Conservation (phyloP, 2,888 invertebrate species). For the Aspidiotus destructor region DNA sequence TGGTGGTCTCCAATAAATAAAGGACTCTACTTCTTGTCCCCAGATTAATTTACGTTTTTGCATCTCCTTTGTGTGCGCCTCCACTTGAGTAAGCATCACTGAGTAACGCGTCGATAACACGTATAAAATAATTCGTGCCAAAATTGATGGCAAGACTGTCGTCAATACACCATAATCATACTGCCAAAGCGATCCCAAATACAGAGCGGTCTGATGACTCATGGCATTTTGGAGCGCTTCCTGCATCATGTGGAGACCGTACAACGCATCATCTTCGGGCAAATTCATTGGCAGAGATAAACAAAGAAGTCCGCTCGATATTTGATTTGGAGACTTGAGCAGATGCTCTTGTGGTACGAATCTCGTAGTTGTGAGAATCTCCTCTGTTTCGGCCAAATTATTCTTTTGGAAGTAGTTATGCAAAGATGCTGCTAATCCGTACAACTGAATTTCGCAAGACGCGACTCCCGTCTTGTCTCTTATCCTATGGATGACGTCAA, state of each 20-base stretch:
- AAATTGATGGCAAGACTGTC: slow-evolving; percentile 51
- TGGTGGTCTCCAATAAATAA: slow-evolving; percentile 63
- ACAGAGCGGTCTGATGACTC: slow-evolving; percentile 47
- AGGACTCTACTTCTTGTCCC: slow-evolving; percentile 54
- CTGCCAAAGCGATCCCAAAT: slow-evolving; percentile 48
- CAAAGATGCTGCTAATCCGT: slow-evolving; percentile 54
- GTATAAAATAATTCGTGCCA: slow-evolving; percentile 51
- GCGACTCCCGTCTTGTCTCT: slow-evolving; percentile 52
- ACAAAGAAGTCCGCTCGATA: slow-evolving; percentile 54
- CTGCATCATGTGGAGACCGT: slow-evolving; percentile 43
- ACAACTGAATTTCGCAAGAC: slow-evolving; percentile 54
- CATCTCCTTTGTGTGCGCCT: slow-evolving; percentile 41
- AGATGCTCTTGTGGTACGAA: slow-evolving; percentile 52
- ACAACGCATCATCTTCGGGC: slow-evolving; percentile 42
- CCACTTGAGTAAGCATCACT: slow-evolving; percentile 53
- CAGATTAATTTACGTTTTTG: slow-evolving; percentile 46
- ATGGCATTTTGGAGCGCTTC: slow-evolving; percentile 43
- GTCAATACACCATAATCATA: slow-evolving; percentile 52
- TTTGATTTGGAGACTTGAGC: slow-evolving; percentile 40
- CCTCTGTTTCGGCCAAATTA: slow-evolving; percentile 47
- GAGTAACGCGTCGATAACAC: slow-evolving; percentile 58
- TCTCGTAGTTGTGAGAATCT: slow-evolving; percentile 54
- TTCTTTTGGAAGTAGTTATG: slow-evolving; percentile 49
- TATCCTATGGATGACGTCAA: slow-evolving; percentile 50
- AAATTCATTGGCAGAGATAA: slow-evolving; percentile 51